phyloP scores from a whole-genome alignment of 92 coral and sea anemone species.

The Heliopora coerulea region DNA sequence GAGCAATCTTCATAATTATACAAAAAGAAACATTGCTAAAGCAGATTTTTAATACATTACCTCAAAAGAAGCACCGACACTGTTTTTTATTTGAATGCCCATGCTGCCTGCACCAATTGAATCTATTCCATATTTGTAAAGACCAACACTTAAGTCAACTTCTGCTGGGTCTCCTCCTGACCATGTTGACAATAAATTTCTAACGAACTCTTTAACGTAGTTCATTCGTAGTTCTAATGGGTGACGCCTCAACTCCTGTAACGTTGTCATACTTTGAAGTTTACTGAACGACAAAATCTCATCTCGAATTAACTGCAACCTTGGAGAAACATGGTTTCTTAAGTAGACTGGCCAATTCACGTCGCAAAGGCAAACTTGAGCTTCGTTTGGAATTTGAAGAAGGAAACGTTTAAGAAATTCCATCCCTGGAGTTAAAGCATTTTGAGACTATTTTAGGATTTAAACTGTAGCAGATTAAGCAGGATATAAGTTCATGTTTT shows the following conservation, averaged over 20 bases:
- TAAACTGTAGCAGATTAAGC: background rate
- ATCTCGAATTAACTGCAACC: slow-evolving; percentile 9
- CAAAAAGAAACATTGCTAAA: no score
- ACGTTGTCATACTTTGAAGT: slow-evolving; percentile 32
- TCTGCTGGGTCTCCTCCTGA: slow-evolving; percentile 51
- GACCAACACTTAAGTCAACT: slow-evolving; percentile 53
- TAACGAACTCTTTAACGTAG: slow-evolving; percentile 45
- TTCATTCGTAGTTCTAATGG: slow-evolving; percentile 10
- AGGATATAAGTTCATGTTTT: background rate
- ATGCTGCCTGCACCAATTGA: slow-evolving; percentile 60
- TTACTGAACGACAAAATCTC: slow-evolving; percentile 44
- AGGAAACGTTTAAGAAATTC: slow-evolving; percentile 39
- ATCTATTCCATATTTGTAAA: slow-evolving; percentile 62
- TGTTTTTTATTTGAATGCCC: slow-evolving; percentile 48
- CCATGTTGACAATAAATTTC: slow-evolving; percentile 41
- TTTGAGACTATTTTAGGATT: background rate
- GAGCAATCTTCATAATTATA: no score
- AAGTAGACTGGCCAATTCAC: slow-evolving; percentile 47
- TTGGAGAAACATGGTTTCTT: background rate
- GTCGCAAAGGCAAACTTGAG: slow-evolving; percentile 40
- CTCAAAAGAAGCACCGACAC: slow-evolving; percentile 61
- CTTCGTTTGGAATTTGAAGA: slow-evolving; percentile 28
- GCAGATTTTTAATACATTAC: slow-evolving; percentile 29
- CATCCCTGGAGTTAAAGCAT: slow-evolving; percentile 32
- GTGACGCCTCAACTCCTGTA: slow-evolving; percentile 34